Evolutionary conservation across 2,888 invertebrate species (phyloP).

Genomic region (Ptilodon capucinus): DNA sequence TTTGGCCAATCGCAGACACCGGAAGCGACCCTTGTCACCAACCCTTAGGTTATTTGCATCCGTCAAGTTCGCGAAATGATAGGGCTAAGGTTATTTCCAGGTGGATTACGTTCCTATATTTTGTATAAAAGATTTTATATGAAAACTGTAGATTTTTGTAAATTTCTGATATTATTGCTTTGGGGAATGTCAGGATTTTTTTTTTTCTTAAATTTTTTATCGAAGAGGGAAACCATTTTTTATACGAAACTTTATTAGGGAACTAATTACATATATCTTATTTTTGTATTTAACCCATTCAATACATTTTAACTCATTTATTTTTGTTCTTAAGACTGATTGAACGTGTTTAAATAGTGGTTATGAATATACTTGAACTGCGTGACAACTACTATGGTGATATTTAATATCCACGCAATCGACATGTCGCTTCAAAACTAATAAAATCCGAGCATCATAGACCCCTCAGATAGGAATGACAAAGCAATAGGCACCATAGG

Average conservation of each 20-base stretch:
- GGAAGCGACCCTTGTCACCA: neutral
- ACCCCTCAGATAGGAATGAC: conserved; percentile 22
- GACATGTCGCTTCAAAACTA: conserved; percentile 11
- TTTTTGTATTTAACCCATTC: too few species aligned
- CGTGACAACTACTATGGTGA: neutral
- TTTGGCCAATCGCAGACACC: neutral
- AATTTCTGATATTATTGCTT: neutral
- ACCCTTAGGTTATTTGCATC: neutral
- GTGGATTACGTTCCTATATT: neutral
- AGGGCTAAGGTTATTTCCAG: neutral
- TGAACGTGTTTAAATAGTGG: too few species aligned
- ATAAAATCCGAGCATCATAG: conserved; percentile 21
- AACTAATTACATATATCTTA: too few species aligned
- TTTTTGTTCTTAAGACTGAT: too few species aligned
- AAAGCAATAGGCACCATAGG: conserved; percentile 20
- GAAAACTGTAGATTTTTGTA: neutral
- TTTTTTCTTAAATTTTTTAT: too few species aligned
- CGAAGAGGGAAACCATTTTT: too few species aligned
- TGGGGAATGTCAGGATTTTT: too few species aligned
- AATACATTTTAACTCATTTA: too few species aligned
- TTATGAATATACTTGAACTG: neutral
- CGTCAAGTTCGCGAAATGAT: neutral
- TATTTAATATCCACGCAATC: neutral
- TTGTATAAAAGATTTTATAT: neutral
- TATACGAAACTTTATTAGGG: too few species aligned